Percentiles rank a stretch among this genome's conserved stretches.
phyloP scores from a whole-genome alignment of 92 coral and sea anemone species.

The Galaxea fascicularis region DNA sequence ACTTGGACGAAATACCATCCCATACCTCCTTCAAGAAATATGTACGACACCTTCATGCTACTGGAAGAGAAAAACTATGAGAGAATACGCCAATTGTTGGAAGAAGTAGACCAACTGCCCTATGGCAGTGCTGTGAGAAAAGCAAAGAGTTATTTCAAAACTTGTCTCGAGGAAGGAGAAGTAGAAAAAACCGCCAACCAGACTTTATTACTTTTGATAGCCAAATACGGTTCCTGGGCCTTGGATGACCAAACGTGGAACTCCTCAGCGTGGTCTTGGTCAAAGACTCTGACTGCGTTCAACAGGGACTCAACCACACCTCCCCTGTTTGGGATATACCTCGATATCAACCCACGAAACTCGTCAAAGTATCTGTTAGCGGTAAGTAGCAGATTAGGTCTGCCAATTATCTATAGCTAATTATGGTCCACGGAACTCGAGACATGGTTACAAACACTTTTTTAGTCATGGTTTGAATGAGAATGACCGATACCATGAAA shows the following conservation, averaged over 20 bases:
- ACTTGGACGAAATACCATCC: slow-evolving; percentile 63
- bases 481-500: too few species aligned
- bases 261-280: slow-evolving; percentile 23
- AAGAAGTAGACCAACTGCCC: slow-evolving; percentile 44
- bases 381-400: slow-evolving; percentile 16
- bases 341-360: slow-evolving; percentile 7
- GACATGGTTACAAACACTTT: too few species aligned
- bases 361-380: slow-evolving; percentile 23
- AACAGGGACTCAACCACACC: not conserved
- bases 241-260: slow-evolving; percentile 41
- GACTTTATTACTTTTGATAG: slow-evolving; percentile 21
- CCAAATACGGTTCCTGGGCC: slow-evolving; percentile 58
- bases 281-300: not conserved
- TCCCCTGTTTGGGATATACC: not conserved
- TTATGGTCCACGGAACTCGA: too few species aligned
- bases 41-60: slow-evolving; percentile 24
- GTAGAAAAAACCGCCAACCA: slow-evolving; percentile 46
- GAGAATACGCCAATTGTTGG: slow-evolving; percentile 58
- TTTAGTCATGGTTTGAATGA: too few species aligned
- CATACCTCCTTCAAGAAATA: slow-evolving; percentile 52
- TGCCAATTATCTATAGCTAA: too few species aligned
- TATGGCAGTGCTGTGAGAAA: slow-evolving; percentile 35
- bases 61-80: slow-evolving; percentile 25
- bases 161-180: slow-evolving; percentile 59
- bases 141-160: slow-evolving; percentile 23